phyloP scores from a whole-genome alignment of 1,140 invertebrate genomes.

The Macrocentrus cingulum region DNA sequence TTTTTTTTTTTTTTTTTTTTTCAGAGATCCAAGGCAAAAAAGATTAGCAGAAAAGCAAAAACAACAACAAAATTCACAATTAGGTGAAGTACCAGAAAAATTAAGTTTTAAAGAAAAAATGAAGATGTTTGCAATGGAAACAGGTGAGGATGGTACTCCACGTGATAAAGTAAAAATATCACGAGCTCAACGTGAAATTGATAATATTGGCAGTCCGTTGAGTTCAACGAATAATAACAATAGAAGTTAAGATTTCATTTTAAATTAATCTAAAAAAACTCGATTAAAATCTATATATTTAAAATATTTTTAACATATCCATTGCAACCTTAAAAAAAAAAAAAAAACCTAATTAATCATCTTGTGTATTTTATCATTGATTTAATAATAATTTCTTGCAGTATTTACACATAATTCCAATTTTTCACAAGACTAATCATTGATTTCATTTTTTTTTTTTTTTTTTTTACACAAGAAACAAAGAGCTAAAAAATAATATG shows the following conservation, averaged over 20 bases:
- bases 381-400: too few species aligned
- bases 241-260: slow-evolving; percentile 11
- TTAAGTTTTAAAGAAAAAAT: slow-evolving; percentile 94
- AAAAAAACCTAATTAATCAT: too few species aligned
- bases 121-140: slow-evolving; percentile 95
- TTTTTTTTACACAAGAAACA: too few species aligned
- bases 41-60: slow-evolving; percentile 78
- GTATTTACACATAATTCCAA: too few species aligned
- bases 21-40: slow-evolving; percentile 79
- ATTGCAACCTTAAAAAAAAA: too few species aligned
- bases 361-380: too few species aligned
- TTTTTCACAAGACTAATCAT: too few species aligned
- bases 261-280: too few species aligned
- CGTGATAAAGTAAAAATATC: slow-evolving; percentile 93
- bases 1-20: slow-evolving; percentile 26
- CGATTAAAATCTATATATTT: too few species aligned
- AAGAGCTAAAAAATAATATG: too few species aligned
- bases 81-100: slow-evolving; percentile 80
- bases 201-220: slow-evolving; percentile 64
- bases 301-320: too few species aligned
- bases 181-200: slow-evolving; percentile 88
- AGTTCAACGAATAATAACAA: slow-evolving; percentile 52
- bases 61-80: slow-evolving; percentile 65
- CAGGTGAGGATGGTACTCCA: slow-evolving; percentile 82
- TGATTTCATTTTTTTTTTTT: too few species aligned